phyloP scores from a whole-genome alignment of 2,888 invertebrate species.

The Pherbina coryleti region DNA sequence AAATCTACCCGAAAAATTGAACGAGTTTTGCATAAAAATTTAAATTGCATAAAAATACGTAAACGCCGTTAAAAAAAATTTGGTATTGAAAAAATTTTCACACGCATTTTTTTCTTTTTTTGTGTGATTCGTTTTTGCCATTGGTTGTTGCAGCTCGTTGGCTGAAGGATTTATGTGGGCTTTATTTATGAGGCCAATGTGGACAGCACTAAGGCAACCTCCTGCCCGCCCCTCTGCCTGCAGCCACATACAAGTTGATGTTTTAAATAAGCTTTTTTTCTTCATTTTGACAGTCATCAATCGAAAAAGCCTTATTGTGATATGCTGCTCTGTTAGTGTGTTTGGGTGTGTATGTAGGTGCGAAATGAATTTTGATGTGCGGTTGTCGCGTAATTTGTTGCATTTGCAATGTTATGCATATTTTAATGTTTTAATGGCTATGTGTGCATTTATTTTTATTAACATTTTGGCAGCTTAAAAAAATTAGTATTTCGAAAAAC shows the following conservation, averaged over 20 bases:
- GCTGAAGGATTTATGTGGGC: slow-evolving; percentile 24
- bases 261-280: neutral
- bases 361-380: slow-evolving; percentile 16
- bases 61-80: neutral
- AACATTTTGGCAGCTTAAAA: neutral
- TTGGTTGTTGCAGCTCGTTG: neutral
- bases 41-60: neutral
- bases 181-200: slow-evolving; percentile 6
- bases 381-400: slow-evolving; percentile 21
- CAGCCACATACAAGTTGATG: no score
- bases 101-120: neutral
- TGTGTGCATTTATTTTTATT: neutral
- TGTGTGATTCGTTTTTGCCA: neutral
- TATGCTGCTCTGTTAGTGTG: neutral
- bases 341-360: neutral
- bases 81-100: slow-evolving; percentile 14
- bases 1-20: neutral
- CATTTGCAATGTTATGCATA: neutral
- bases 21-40: slow-evolving; percentile 8
- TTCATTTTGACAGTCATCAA: neutral
- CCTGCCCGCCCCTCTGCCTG: neutral
- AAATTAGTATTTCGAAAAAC: neutral
- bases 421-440: neutral
- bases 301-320: neutral
- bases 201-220: neutral